These are phyloP conservation scores for Drosophila kambysellisi DNA, from an alignment of 2,888 invertebrate genomes.

Conservation along the genomic window DNA sequence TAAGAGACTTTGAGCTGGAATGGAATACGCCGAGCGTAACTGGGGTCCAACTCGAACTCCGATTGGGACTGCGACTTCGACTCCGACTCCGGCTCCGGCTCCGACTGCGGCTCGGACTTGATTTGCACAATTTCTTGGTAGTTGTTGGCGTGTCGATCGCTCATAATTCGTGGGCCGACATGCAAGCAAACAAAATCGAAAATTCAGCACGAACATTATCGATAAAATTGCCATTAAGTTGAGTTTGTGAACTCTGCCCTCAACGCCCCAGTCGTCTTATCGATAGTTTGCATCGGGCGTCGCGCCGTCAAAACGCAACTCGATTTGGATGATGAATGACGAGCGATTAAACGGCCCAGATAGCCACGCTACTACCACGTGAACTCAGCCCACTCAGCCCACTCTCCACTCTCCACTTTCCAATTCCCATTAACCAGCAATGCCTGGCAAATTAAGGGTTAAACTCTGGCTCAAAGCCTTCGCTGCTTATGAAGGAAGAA, in stretches of 20 bases:
- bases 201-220: constrained; percentile 83
- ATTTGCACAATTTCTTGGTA: constrained; percentile 75
- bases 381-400: neutral
- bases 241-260: constrained; percentile 49
- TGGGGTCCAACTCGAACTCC: constrained; percentile 17
- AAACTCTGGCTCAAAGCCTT: constrained; percentile 22
- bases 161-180: constrained; percentile 75
- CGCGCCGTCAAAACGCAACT: constrained; percentile 71
- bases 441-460: constrained; percentile 50
- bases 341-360: constrained; percentile 70
- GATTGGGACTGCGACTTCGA: constrained; percentile 6
- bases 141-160: constrained; percentile 79
- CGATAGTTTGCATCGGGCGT: constrained; percentile 76
- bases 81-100: constrained; percentile 8
- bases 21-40: constrained; percentile 9
- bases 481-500: neutral
- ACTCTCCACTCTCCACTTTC: neutral
- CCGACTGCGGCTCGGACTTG: constrained; percentile 33
- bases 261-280: constrained; percentile 65
- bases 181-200: constrained; percentile 80
- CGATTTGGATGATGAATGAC: constrained; percentile 80
- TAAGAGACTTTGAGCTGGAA: constrained; percentile 35
- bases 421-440: constrained; percentile 11
- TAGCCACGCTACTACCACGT: constrained; percentile 51
- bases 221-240: constrained; percentile 83